Percentiles rank a stretch among this genome's conserved stretches.
These are phyloP conservation scores for Falco concolor DNA, from an alignment of 2,797 vertebrate species.

Conservation along the genomic window DNA sequence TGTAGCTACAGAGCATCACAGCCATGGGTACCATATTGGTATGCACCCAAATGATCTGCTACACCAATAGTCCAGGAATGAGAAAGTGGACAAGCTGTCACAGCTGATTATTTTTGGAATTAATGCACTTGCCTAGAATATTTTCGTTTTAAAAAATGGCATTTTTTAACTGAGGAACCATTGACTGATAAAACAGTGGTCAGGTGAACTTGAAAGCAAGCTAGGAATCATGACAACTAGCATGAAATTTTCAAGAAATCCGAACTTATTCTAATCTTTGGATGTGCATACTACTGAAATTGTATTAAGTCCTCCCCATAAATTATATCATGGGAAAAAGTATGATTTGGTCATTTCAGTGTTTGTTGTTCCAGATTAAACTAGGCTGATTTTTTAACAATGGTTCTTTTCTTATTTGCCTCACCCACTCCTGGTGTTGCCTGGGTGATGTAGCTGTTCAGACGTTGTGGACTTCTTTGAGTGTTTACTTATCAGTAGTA, in stretches of 20 bases:
- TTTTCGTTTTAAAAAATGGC: not conserved
- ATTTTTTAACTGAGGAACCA: not conserved
- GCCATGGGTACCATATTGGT: rapidly evolving
- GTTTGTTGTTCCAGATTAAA: not conserved
- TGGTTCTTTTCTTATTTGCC: not conserved
- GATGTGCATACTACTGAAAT: not conserved
- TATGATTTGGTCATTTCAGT: not conserved
- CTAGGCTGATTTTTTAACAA: not conserved
- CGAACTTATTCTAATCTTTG: not conserved
- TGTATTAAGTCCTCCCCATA: not conserved
- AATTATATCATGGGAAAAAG: not conserved
- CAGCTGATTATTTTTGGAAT: not conserved
- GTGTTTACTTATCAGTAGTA: not conserved
- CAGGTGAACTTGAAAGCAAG: not conserved
- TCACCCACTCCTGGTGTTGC: not conserved
- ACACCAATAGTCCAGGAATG: not conserved
- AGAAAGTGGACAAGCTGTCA: not conserved
- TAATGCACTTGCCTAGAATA: not conserved
- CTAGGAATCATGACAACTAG: not conserved
- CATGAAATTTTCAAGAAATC: not conserved
- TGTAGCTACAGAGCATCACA: not conserved
- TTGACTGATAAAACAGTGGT: rapidly evolving
- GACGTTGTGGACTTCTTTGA: not conserved
- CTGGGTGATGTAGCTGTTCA: not conserved
- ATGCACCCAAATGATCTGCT: not conserved